These are phyloP conservation scores for Gavialis gangeticus DNA, from an alignment of 2,113 vertebrate species.

Conservation along the genomic window DNA sequence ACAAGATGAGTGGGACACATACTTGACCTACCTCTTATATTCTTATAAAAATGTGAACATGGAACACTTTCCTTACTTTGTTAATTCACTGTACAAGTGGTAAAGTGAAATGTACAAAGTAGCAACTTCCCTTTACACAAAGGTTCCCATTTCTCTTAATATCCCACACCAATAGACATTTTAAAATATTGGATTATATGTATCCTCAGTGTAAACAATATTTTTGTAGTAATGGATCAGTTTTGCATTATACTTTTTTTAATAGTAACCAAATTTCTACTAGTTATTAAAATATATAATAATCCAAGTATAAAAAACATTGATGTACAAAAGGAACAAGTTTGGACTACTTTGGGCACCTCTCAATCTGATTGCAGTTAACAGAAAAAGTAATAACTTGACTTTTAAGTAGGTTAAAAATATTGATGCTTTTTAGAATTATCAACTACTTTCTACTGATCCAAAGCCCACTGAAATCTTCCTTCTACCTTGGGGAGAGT, in stretches of 20 bases:
- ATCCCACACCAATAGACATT: rapidly evolving
- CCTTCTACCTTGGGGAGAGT: rapidly evolving
- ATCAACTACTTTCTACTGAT: not conserved
- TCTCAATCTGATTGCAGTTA: slow-evolving; percentile 19
- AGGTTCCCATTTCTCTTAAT: not conserved
- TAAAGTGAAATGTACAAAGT: slow-evolving; percentile 9
- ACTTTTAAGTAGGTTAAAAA: not conserved
- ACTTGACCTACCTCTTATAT: not conserved
- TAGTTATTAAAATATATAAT: slow-evolving; percentile 30
- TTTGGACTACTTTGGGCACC: not conserved
- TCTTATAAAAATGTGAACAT: not conserved
- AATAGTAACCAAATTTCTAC: too few species aligned
- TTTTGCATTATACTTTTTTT: not conserved
- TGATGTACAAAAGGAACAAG: slow-evolving; percentile 20
- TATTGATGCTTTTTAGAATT: not conserved
- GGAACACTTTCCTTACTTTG: not conserved
- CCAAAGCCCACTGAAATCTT: not conserved
- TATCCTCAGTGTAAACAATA: not conserved
- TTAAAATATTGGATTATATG: not conserved
- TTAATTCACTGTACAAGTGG: not conserved
- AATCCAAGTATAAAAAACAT: slow-evolving; percentile 8
- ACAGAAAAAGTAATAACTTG: not conserved
- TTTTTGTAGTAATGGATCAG: not conserved
- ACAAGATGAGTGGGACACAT: not conserved
- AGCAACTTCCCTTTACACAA: not conserved